These are phyloP conservation scores for Drosophila lacicola DNA, from an alignment of 2,888 invertebrate genomes.

Conservation along the genomic window DNA sequence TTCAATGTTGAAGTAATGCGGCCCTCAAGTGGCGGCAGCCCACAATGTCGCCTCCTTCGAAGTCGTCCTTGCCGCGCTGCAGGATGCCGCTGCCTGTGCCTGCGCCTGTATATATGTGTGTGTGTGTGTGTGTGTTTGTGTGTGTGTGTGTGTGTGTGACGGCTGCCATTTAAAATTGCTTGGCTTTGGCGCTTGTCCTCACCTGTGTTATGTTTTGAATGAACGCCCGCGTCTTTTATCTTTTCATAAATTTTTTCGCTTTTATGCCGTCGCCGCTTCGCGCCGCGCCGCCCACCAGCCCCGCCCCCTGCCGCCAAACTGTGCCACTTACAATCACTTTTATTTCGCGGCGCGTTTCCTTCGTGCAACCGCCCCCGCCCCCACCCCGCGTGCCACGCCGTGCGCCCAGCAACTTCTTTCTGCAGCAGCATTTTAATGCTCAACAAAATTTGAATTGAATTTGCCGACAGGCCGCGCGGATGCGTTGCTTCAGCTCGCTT, in stretches of 20 bases:
- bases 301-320: conserved; percentile 24
- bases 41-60: conserved; percentile 19
- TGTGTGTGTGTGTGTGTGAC: conserved; percentile 40
- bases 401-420: conserved; percentile 38
- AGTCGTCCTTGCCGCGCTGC: conserved; percentile 45
- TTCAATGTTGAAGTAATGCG: conserved; percentile 81
- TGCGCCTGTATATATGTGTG: not conserved
- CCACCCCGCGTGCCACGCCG: not conserved
- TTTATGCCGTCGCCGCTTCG: conserved; percentile 43
- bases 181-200: conserved; percentile 75
- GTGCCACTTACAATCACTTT: conserved; percentile 77
- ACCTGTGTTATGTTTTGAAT: conserved; percentile 78
- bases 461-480: conserved; percentile 69
- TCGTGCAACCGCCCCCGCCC: conserved; percentile 4
- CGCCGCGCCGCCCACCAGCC: not conserved
- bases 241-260: conserved; percentile 70
- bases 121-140: conserved; percentile 1
- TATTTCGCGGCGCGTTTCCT: conserved; percentile 66
- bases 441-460: conserved; percentile 80
- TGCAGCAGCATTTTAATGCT: conserved; percentile 74
- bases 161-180: conserved; percentile 75
- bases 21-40: conserved; percentile 74
- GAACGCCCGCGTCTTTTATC: conserved; percentile 79
- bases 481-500: conserved; percentile 28
- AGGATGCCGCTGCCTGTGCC: conserved; percentile 16